A percentile compares a stretch with the other conserved stretches of the same genome.
Conservation (phyloP, 2,888 invertebrate species). For the Schizotus pectinicornis region DNA sequence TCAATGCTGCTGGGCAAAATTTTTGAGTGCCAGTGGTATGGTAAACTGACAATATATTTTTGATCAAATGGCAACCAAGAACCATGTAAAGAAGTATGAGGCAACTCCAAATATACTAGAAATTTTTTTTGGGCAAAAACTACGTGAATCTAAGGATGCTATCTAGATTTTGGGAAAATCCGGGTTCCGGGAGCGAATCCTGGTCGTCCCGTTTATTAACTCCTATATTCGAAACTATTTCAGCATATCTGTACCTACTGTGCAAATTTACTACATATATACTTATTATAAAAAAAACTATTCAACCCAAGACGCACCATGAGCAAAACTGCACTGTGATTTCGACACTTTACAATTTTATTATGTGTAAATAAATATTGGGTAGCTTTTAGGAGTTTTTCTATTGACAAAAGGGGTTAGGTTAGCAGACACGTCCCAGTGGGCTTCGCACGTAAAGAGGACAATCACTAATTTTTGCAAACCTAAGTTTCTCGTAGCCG, state of each 20-base stretch:
- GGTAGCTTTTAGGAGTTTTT: slow-evolving; percentile 15
- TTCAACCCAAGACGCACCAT: slow-evolving; percentile 22
- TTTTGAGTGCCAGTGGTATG: no score
- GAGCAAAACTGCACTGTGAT: slow-evolving; percentile 24
- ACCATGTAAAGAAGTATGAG: no score
- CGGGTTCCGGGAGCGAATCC: no score
- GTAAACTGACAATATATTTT: no score
- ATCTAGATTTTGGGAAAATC: no score
- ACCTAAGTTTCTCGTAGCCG: slow-evolving; percentile 3
- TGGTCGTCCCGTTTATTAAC: no score
- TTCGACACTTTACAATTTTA: slow-evolving; percentile 18
- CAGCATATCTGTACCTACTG: slow-evolving; percentile 16
- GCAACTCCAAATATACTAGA: no score
- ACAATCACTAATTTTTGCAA: slow-evolving; percentile 5
- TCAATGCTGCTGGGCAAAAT: no score
- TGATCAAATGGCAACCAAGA: no score
- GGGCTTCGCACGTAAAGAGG: neutral
- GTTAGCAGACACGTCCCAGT: no score
- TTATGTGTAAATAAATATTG: slow-evolving; percentile 20
- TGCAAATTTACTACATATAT: slow-evolving; percentile 19
- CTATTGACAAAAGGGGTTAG: neutral
- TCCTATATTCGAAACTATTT: slow-evolving; percentile 9
- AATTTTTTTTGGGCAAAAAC: no score
- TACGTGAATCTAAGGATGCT: no score
- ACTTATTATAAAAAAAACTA: slow-evolving; percentile 12